Conservation (phyloP, 2,888 invertebrate species). For the Tromatobia lineatoria region DNA sequence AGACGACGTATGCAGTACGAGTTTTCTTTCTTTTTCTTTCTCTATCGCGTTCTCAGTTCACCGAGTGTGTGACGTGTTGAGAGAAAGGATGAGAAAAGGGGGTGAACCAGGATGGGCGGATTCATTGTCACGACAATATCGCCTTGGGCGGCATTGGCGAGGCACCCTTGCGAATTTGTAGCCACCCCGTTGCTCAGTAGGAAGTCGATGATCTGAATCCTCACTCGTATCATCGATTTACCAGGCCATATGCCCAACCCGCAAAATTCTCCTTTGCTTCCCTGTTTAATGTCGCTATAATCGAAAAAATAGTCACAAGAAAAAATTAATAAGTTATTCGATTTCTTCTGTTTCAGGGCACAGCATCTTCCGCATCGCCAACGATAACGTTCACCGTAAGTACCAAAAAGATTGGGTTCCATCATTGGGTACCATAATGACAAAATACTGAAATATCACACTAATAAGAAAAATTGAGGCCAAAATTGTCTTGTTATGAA, state of each 20-base stretch:
- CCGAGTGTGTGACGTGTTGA: slow-evolving; percentile 47
- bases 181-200: slow-evolving; percentile 50
- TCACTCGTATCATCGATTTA: slow-evolving; percentile 44
- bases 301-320: slow-evolving; percentile 7
- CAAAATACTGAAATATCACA: neutral
- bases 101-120: slow-evolving; percentile 56
- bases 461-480: too few relatives aligned
- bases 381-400: slow-evolving; percentile 83
- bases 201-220: slow-evolving; percentile 65
- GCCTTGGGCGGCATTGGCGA: slow-evolving; percentile 83
- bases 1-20: neutral
- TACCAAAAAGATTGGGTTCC: slow-evolving; percentile 69
- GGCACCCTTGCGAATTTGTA: slow-evolving; percentile 77
- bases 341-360: slow-evolving; percentile 78
- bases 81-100: slow-evolving; percentile 36
- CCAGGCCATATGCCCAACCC: neutral
- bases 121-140: slow-evolving; percentile 84
- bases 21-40: slow-evolving; percentile 36
- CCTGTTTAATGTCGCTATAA: neutral
- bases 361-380: slow-evolving; percentile 81
- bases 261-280: neutral
- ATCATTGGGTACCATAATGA: neutral
- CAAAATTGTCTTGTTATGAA: too few relatives aligned
- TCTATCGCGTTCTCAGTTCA: slow-evolving; percentile 45
- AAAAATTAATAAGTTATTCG: slow-evolving; percentile 20